Evolutionary conservation across 2,113 vertebrate genomes (phyloP).

Genomic region (Aegithalos caudatus): DNA sequence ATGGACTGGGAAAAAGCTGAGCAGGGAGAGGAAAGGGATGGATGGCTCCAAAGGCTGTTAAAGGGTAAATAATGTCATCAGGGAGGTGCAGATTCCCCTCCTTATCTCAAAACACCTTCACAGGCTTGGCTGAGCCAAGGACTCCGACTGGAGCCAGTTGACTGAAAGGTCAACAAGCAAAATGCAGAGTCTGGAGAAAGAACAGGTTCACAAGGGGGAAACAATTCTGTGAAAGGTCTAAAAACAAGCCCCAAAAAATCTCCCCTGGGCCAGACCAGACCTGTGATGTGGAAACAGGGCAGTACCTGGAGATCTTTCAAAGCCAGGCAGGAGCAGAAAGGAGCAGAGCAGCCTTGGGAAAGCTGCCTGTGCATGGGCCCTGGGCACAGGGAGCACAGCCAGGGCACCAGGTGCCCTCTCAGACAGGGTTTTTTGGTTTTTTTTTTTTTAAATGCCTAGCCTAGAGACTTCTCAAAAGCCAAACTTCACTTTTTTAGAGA

Average conservation of each 20-base stretch:
- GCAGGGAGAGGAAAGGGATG: background rate
- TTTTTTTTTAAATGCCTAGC: too few relatives aligned
- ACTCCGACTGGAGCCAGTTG: background rate
- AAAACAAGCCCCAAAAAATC: background rate
- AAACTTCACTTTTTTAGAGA: background rate
- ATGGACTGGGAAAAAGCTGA: background rate
- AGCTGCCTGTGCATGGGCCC: background rate
- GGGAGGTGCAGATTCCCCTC: background rate
- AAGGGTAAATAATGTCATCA: background rate
- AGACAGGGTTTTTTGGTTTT: rapidly evolving
- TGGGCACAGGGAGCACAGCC: background rate
- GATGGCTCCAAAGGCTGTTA: background rate
- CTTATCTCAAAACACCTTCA: background rate
- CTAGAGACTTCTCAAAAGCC: background rate
- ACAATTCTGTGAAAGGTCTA: background rate
- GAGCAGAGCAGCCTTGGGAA: background rate
- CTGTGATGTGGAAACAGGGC: background rate
- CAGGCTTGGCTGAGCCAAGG: background rate
- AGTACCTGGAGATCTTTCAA: background rate
- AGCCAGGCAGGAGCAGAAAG: background rate
- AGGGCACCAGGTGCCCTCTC: background rate
- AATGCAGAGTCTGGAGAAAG: constrained; percentile 1
- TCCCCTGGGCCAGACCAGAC: background rate
- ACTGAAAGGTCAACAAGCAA: constrained; percentile 56
- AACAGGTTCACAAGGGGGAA: background rate